Evolutionary conservation across 1,140 invertebrate genomes (phyloP).

Genomic region (Diabrotica virgifera): DNA sequence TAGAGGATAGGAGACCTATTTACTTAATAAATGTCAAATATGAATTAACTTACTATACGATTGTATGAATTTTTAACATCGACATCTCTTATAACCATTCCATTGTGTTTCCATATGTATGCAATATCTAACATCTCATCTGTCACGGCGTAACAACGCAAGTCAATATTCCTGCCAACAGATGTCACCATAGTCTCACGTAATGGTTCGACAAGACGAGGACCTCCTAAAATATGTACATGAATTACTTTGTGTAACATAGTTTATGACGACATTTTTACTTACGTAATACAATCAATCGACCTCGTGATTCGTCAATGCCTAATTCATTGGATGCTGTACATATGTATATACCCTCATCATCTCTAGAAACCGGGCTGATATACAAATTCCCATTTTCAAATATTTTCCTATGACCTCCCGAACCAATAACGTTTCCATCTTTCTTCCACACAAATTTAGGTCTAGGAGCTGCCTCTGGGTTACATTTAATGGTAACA

Average conservation of each 20-base stretch:
- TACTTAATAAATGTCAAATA: too few species aligned
- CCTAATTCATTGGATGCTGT: constrained; percentile 82
- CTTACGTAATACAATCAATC: constrained; percentile 82
- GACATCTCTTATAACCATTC: constrained; percentile 69
- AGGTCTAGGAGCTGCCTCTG: constrained; percentile 90
- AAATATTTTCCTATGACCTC: constrained; percentile 74
- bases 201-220: constrained; percentile 66
- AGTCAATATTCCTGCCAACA: constrained; percentile 66
- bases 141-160: constrained; percentile 77
- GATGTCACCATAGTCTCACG: constrained; percentile 62
- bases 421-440: constrained; percentile 72
- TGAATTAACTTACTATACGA: constrained; percentile 46
- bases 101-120: constrained; percentile 89
- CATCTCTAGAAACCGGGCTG: constrained; percentile 78
- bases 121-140: constrained; percentile 83
- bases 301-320: constrained; percentile 73
- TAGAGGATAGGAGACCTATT: too few species aligned
- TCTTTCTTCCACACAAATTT: constrained; percentile 91
- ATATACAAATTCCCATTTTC: constrained; percentile 85
- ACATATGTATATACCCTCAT: constrained; percentile 88
- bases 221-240: constrained; percentile 56
- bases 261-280: constrained; percentile 20
- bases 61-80: constrained; percentile 55
- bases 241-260: too few species aligned
- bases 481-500: constrained; percentile 87